Conservation (phyloP, 2,888 invertebrate genomes). For the Pharmacophagus antenor region DNA sequence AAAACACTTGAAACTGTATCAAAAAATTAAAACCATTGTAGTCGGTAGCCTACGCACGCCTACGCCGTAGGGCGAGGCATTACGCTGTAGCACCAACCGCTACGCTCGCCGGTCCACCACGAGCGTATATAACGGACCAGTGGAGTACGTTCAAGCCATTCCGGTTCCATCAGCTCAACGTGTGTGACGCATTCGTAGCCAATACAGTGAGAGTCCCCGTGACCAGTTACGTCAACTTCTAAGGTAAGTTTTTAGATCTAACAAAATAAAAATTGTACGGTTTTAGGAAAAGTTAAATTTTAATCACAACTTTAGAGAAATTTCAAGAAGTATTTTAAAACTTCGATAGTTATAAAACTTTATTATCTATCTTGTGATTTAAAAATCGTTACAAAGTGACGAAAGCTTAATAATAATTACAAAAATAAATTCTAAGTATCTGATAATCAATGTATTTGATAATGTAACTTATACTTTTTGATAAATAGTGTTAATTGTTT, state of each 20-base stretch:
- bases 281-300: background rate
- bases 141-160: constrained; percentile 53
- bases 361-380: too few species aligned
- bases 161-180: constrained; percentile 55
- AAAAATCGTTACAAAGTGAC: too few species aligned
- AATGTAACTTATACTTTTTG: too few species aligned
- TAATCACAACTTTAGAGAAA: background rate
- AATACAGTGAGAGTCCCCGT: constrained; percentile 42
- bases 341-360: background rate
- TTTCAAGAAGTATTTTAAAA: background rate
- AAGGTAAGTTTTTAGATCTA: constrained; percentile 55
- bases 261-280: too few species aligned
- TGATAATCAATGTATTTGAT: too few species aligned
- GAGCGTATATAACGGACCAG: constrained; percentile 56
- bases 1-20: constrained; percentile 21
- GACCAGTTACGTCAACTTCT: constrained; percentile 49
- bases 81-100: constrained; percentile 58
- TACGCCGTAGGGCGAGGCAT: constrained; percentile 66
- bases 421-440: too few species aligned
- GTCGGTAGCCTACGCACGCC: constrained; percentile 69
- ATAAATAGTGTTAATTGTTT: too few species aligned
- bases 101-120: constrained; percentile 43
- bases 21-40: constrained; percentile 43
- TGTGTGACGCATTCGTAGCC: constrained; percentile 51
- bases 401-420: too few species aligned